phyloP scores from a whole-genome alignment of 2,888 invertebrate species.

The Drosophila acutilabella region DNA sequence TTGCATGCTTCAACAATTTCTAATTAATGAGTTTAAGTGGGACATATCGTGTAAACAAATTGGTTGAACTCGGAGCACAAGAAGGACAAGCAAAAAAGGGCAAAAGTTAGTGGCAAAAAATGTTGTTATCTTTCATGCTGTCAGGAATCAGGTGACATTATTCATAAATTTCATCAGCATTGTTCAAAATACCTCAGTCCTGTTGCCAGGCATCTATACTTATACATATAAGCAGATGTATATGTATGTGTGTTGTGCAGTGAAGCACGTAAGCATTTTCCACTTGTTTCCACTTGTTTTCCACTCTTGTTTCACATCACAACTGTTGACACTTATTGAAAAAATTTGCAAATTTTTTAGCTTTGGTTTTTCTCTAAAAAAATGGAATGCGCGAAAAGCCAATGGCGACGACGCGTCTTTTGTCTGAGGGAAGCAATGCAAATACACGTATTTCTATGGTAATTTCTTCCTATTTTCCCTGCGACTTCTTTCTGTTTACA shows the following conservation, averaged over 20 bases:
- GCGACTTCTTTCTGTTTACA: slow-evolving; percentile 24
- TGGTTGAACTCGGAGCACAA: background rate
- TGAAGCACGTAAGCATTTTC: slow-evolving; percentile 52
- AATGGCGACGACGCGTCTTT: slow-evolving; percentile 3
- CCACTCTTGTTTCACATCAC: background rate
- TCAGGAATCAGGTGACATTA: slow-evolving; percentile 9
- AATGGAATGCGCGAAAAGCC: slow-evolving; percentile 9
- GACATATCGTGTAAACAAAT: background rate
- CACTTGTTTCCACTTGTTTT: slow-evolving; percentile 31
- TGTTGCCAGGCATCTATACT: slow-evolving; percentile 3
- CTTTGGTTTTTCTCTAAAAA: slow-evolving; percentile 13
- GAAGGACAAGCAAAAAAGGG: background rate
- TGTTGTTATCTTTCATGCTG: slow-evolving; percentile 1
- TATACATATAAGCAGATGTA: slow-evolving; percentile 2
- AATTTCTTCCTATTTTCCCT: background rate
- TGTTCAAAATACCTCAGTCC: slow-evolving; percentile 1
- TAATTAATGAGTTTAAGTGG: slow-evolving; percentile 20
- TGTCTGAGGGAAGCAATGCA: slow-evolving; percentile 12
- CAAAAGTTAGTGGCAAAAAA: background rate
- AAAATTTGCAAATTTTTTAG: slow-evolving; percentile 51
- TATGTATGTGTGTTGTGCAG: slow-evolving; percentile 24
- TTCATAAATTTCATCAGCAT: slow-evolving; percentile 27
- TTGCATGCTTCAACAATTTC: slow-evolving; percentile 6
- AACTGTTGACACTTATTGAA: slow-evolving; percentile 66
- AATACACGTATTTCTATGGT: slow-evolving; percentile 17